Base-by-base conservation (phyloP, 2,797 vertebrate species). In the Anabas testudineus region DNA sequence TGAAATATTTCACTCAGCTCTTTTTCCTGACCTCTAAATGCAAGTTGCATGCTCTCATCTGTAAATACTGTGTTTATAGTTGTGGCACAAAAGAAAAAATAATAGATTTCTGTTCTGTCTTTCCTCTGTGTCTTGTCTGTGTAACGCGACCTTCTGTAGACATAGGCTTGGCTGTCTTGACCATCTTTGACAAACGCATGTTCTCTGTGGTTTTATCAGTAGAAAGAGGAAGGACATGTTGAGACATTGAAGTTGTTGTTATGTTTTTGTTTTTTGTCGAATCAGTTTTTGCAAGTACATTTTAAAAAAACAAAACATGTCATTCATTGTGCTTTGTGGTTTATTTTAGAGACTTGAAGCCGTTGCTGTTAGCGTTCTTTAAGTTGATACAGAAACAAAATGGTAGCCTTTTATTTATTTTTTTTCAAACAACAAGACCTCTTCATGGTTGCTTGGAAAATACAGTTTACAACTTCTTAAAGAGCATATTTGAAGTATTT, bases 61-160 rank as follows among this genome's bases (percentile, higher is more conserved):
- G 91, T 94, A 94, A 88, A 93, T 93, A 92, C 53, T 75, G 63
- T 87, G 80, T 88, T 85, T 82, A 85, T 83, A 86, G 62, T 46
- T 82, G 85, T 88, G 82, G 78, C 78, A 72, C 64, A 49, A 61
- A 19, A n/a, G n/a, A 64, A 68, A 42, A 61, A n/a, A 2, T 24
- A 12, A 14, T 58, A 76, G 55, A 83, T 80, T 78, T 72, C 55
- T 47, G 68, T 86, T 67, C 32, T 83, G 80, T 82, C 56, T 71
- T 72, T 55, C 57, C 59, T 70, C 56, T 81, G 64, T 82, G 74
- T 90, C 81, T 80, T 78, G 74, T 87, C 76, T 64, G 54, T 89
- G 78, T 88, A 62, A 71, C 67, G 67, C 54, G 4, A 58, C 80
- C 28, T 76, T 42, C 39, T 16, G 39, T 42, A 79, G 66, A 80